These are phyloP conservation scores for Tyria jacobaeae DNA, from an alignment of 2,888 invertebrate species.

Conservation along the genomic window DNA sequence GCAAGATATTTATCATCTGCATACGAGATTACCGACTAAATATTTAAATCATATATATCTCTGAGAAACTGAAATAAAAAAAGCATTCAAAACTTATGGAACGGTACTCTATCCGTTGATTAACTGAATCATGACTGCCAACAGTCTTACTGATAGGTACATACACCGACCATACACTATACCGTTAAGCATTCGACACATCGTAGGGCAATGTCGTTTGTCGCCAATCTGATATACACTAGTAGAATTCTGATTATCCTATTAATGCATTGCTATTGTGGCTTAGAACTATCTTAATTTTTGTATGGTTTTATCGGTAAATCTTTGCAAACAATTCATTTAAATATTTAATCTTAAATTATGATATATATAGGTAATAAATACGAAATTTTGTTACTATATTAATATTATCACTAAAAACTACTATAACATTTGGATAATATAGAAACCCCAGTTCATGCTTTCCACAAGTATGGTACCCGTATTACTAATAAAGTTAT, in stretches of 20 bases:
- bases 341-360: too few species aligned
- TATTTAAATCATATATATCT: conserved; percentile 3
- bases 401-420: too few species aligned
- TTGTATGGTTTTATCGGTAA: background rate
- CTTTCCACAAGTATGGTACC: too few species aligned
- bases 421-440: too few species aligned
- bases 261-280: conserved; percentile 10
- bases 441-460: too few species aligned
- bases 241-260: conserved; percentile 31
- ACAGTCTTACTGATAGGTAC: conserved; percentile 25
- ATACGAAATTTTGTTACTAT: too few species aligned
- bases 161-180: conserved; percentile 18
- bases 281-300: background rate
- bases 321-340: too few species aligned
- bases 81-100: conserved; percentile 17
- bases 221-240: conserved; percentile 23
- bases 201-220: conserved; percentile 28
- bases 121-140: conserved; percentile 23
- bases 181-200: conserved; percentile 35
- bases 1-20: background rate
- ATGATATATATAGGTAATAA: too few species aligned
- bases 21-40: conserved; percentile 1
- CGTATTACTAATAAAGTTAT: too few species aligned
- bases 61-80: conserved; percentile 1
- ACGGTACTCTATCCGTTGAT: conserved; percentile 21